phyloP scores from a whole-genome alignment of 2,113 vertebrate species.

The Menura novaehollandiae region DNA sequence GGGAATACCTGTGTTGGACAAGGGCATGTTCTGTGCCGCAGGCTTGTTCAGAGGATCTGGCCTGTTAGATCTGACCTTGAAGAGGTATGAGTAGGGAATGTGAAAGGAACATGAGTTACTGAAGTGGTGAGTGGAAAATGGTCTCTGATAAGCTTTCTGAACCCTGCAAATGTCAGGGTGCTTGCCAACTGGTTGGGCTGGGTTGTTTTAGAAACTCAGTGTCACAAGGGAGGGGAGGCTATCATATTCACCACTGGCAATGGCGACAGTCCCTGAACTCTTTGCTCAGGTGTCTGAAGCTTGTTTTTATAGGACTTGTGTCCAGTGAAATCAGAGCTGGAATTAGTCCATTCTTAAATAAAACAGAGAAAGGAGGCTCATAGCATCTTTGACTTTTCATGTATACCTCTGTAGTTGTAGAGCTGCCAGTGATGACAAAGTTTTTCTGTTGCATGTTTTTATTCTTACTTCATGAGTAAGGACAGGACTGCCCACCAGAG shows the following conservation, averaged over 20 bases:
- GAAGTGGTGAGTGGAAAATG: constrained; percentile 22
- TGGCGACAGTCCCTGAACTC: not conserved
- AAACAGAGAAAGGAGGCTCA: not conserved
- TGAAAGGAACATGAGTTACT: not conserved
- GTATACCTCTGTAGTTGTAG: not conserved
- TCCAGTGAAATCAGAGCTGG: not conserved
- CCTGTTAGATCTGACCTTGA: constrained; percentile 4
- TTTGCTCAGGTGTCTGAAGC: not conserved
- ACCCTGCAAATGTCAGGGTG: not conserved
- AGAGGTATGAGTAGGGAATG: not conserved
- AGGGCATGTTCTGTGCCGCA: not conserved
- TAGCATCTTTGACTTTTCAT: not conserved
- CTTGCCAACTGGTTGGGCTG: not conserved
- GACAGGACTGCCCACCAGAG: not conserved
- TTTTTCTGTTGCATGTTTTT: not conserved
- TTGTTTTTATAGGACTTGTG: not conserved
- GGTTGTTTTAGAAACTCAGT: not conserved
- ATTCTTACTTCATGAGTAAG: not conserved
- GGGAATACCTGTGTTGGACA: not conserved
- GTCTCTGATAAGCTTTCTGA: constrained; percentile 25
- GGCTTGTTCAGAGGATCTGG: not conserved
- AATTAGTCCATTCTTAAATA: not conserved
- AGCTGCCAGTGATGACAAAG: not conserved
- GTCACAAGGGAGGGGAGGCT: not conserved
- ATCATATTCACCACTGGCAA: not conserved